phyloP scores from a whole-genome alignment of 2,888 invertebrate species.

The Hedya salicella region DNA sequence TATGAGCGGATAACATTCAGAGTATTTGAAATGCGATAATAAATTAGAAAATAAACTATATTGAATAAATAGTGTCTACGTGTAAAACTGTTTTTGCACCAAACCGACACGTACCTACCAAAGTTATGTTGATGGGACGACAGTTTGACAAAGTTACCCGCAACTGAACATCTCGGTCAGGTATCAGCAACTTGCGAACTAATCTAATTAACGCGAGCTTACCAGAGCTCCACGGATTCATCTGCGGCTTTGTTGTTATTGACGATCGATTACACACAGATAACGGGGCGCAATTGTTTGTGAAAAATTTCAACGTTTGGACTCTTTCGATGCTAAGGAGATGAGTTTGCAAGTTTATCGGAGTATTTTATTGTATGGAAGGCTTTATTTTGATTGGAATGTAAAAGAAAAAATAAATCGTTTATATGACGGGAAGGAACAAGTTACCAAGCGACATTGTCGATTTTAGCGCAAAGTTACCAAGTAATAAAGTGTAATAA shows the following conservation, averaged over 20 bases:
- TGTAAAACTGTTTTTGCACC: conserved; percentile 27
- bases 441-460: neutral
- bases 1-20: neutral
- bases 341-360: conserved; percentile 2
- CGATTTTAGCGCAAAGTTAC: neutral
- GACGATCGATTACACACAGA: conserved; percentile 47
- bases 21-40: neutral
- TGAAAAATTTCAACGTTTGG: conserved; percentile 9
- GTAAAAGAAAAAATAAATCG: conserved; percentile 4
- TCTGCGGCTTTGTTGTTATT: conserved; percentile 50
- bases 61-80: conserved; percentile 17
- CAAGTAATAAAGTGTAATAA: neutral
- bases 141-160: conserved; percentile 58
- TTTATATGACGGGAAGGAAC: neutral
- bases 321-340: conserved; percentile 11
- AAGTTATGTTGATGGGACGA: conserved; percentile 29
- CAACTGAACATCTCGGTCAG: conserved; percentile 61
- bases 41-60: neutral
- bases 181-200: conserved; percentile 65
- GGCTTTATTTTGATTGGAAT: conserved; percentile 3
- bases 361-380: conserved; percentile 10
- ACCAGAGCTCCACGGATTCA: conserved; percentile 54
- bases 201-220: conserved; percentile 69
- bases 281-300: conserved; percentile 24
- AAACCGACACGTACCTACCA: conserved; percentile 16